These are phyloP conservation scores for Bubo scandiacus DNA, from an alignment of 2,113 vertebrate species.

Conservation along the genomic window DNA sequence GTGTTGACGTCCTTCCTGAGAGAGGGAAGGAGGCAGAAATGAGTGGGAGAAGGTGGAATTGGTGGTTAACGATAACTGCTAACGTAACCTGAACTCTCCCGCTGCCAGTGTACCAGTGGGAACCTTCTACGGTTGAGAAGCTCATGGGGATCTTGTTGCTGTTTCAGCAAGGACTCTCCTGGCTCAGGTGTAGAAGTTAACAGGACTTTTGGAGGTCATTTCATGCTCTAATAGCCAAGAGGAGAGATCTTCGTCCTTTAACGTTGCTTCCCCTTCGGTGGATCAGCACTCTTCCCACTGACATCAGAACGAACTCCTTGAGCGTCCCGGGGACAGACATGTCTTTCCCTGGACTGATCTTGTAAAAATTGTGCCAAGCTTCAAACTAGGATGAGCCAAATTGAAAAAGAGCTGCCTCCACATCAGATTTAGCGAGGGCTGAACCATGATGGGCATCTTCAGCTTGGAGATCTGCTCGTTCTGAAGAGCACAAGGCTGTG, in stretches of 20 bases:
- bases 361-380: not conserved
- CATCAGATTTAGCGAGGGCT: not conserved
- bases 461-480: not conserved
- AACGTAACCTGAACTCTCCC: not conserved
- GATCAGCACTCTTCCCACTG: not conserved
- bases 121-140: not conserved
- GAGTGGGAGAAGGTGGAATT: not conserved
- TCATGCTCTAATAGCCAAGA: not conserved
- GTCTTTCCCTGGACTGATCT: not conserved
- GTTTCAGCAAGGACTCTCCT: not conserved
- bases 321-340: not conserved
- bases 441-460: not conserved
- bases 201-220: not conserved
- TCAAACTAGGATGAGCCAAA: not conserved
- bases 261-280: not conserved
- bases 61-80: not conserved
- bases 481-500: not conserved
- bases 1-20: not conserved
- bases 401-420: not conserved
- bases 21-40: not conserved
- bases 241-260: not conserved
- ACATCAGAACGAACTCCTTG: not conserved
- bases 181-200: not conserved
- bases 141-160: not conserved
- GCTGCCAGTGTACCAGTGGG: fast-evolving